Conservation (phyloP, 2,113 vertebrate species). For the Plecturocebus donacophilus region DNA sequence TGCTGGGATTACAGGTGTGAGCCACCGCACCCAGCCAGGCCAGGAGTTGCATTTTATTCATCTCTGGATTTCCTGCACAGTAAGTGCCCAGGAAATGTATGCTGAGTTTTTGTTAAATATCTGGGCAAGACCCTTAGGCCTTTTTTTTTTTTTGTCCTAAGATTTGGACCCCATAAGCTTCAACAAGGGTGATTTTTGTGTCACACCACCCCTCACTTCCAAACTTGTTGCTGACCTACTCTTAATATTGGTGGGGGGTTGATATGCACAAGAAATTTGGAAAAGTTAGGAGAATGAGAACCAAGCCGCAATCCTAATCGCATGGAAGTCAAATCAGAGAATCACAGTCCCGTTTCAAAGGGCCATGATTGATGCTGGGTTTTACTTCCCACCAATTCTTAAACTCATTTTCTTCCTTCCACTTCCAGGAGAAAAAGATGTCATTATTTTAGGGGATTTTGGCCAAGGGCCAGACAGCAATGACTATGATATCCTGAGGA, state of each 20-base stretch:
- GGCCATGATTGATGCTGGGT: rapidly evolving
- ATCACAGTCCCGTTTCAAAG: rapidly evolving
- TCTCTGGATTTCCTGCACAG: not conserved
- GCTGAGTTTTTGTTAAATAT: not conserved
- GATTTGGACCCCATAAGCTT: not conserved
- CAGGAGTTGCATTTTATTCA: not conserved
- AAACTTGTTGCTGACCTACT: not conserved
- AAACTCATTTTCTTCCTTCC: not conserved
- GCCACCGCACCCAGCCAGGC: too few species aligned
- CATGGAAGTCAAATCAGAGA: not conserved
- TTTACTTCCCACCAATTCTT: not conserved
- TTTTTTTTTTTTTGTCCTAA: not conserved
- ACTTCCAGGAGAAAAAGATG: conserved; percentile 90
- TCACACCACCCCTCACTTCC: not conserved
- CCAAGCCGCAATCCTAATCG: rapidly evolving
- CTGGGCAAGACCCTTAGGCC: not conserved
- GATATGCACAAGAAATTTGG: not conserved
- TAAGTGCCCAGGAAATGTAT: not conserved
- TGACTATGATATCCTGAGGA: conserved; percentile 90
- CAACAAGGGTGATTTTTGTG: not conserved
- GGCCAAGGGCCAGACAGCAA: conserved; percentile 89
- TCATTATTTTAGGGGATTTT: conserved; percentile 94
- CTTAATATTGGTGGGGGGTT: not conserved
- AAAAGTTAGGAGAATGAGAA: not conserved
- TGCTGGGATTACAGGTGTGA: too few species aligned